Conservation (phyloP, 1,140 invertebrate species). For the Sesamia nonagrioides region DNA sequence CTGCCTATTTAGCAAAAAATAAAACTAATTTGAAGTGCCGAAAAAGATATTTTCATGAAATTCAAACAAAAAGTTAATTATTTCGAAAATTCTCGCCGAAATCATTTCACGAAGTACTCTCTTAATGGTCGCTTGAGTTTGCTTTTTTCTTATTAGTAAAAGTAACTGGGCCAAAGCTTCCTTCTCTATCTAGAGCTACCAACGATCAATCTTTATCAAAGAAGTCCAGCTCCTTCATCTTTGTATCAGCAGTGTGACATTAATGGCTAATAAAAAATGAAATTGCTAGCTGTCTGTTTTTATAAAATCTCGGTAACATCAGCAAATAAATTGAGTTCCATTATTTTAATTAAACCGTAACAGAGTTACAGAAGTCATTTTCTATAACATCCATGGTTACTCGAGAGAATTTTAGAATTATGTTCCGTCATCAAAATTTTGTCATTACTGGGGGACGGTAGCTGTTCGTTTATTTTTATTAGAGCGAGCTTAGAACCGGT, state of each 20-base stretch:
- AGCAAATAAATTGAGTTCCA: conserved; percentile 49
- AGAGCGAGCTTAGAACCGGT: too few relatives aligned
- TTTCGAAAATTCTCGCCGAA: conserved; percentile 26
- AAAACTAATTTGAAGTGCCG: conserved; percentile 10
- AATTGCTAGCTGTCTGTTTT: conserved; percentile 23
- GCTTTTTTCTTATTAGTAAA: conserved; percentile 47
- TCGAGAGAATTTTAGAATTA: conserved; percentile 30
- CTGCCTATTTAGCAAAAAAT: conserved; percentile 22
- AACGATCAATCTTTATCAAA: too few relatives aligned
- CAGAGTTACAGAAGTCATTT: conserved; percentile 43
- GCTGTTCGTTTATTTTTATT: too few relatives aligned
- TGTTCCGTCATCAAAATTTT: conserved; percentile 19
- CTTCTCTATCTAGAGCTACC: too few relatives aligned
- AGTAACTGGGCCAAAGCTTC: background rate
- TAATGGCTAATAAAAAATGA: too few relatives aligned
- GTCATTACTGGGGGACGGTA: conserved; percentile 18
- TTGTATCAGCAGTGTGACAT: too few relatives aligned
- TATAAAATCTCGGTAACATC: conserved; percentile 39
- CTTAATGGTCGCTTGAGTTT: conserved; percentile 40
- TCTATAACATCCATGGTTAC: conserved; percentile 23
- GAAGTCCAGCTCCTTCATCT: too few relatives aligned
- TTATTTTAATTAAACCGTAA: conserved; percentile 54
- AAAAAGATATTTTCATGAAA: conserved; percentile 29
- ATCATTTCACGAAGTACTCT: conserved; percentile 35
- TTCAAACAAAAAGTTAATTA: conserved; percentile 22